Conservation (phyloP, 2,797 vertebrate species). For the Paedocypris micromegethes region DNA sequence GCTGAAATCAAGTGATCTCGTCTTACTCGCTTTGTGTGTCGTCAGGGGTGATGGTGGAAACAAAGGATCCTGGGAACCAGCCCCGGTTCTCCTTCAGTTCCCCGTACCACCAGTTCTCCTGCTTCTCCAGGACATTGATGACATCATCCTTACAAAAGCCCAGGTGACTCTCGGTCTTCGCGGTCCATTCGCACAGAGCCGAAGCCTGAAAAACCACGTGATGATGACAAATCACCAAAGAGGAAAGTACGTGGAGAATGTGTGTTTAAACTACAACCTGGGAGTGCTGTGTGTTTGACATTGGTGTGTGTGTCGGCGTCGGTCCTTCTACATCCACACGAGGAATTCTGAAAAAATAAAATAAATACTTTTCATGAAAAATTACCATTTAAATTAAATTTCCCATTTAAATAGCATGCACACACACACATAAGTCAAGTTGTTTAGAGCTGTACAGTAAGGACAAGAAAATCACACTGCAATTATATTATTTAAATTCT, state of each 20-base stretch:
- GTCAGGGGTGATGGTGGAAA: constrained; percentile 76
- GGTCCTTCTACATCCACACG: constrained; percentile 47
- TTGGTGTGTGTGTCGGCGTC: constrained; percentile 47
- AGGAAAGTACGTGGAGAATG: neutral
- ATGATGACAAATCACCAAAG: neutral
- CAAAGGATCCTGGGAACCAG: constrained; percentile 94
- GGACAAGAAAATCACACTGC: no score
- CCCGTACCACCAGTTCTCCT: constrained; percentile 98
- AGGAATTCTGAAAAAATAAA: constrained; percentile 35
- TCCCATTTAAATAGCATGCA: neutral
- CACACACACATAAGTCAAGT: neutral
- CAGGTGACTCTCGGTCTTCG: constrained; percentile 93
- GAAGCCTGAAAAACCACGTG: constrained; percentile 66
- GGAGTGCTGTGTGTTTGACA: constrained; percentile 36
- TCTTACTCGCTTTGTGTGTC: constrained; percentile 61
- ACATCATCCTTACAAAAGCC: constrained; percentile 92
- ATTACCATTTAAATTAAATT: no score
- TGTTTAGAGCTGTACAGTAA: no score
- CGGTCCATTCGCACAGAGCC: constrained; percentile 93
- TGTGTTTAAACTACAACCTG: constrained; percentile 27
- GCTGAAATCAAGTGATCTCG: neutral
- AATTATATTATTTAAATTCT: neutral
- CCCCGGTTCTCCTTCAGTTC: constrained; percentile 82
- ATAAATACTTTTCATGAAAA: constrained; percentile 3
- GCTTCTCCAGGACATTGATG: constrained; percentile 90